These are phyloP conservation scores for Euschistus heros DNA, from an alignment of 1,140 invertebrate species.

Conservation along the genomic window DNA sequence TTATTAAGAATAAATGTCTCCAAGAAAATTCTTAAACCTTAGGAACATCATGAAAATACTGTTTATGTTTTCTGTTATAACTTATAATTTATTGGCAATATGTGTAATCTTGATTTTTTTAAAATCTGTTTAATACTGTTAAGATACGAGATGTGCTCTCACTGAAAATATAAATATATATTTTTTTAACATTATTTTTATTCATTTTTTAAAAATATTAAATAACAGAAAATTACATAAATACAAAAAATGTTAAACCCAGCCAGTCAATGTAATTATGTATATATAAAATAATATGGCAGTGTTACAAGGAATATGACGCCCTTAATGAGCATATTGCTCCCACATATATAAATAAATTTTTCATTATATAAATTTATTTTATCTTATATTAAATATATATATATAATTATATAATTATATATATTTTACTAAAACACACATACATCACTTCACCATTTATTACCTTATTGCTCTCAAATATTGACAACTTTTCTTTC, in stretches of 20 bases:
- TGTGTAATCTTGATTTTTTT: neutral
- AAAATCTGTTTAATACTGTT: constrained; percentile 12
- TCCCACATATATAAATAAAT: constrained; percentile 16
- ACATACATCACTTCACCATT: constrained; percentile 10
- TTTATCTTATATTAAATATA: constrained; percentile 6
- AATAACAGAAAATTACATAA: constrained; percentile 6
- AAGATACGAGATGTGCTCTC: constrained; percentile 14
- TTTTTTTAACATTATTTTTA: constrained; percentile 2
- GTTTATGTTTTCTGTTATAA: constrained; percentile 2
- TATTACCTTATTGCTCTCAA: constrained; percentile 16
- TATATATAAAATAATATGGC: constrained; percentile 16
- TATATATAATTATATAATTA: constrained; percentile 8
- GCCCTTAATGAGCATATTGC: constrained; percentile 14
- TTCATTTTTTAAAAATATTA: constrained; percentile 6
- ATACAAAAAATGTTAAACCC: constrained; percentile 8
- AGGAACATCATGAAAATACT: constrained; percentile 14
- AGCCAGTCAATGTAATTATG: constrained; percentile 1
- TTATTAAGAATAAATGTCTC: too few species aligned
- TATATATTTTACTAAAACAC: constrained; percentile 3
- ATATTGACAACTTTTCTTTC: constrained; percentile 16
- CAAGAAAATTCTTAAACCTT: neutral
- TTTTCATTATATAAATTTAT: constrained; percentile 15
- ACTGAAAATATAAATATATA: neutral
- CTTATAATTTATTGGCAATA: neutral
- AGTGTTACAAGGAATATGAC: constrained; percentile 15